Evolutionary conservation across 2,797 vertebrate species (phyloP).

Genomic region (Silurus aristotelis): DNA sequence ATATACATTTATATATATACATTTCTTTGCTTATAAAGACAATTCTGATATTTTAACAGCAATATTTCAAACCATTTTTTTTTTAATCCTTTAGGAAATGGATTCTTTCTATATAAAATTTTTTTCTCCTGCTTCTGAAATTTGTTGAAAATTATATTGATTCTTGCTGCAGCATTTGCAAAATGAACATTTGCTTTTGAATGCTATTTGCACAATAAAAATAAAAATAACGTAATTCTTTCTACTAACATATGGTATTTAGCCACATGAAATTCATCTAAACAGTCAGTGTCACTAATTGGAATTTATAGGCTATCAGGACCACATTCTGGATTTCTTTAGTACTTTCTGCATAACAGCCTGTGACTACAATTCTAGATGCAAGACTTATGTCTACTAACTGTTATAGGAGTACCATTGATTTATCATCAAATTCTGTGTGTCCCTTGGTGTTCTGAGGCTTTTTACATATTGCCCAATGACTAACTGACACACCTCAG

Average conservation of each 20-base stretch:
- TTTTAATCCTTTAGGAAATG: not conserved
- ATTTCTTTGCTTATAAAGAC: not conserved
- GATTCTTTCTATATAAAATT: not conserved
- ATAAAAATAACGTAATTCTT: not conserved
- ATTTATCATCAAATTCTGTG: not conserved
- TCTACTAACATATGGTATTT: not conserved
- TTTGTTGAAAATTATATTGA: not conserved
- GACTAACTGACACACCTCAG: not conserved
- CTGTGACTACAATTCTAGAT: not conserved
- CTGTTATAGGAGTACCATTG: too few relatives aligned
- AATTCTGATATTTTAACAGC: not conserved
- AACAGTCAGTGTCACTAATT: not conserved
- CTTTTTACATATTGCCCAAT: not conserved
- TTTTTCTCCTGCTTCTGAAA: not conserved
- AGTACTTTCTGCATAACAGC: not conserved
- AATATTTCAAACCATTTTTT: constrained; percentile 18
- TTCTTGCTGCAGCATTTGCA: not conserved
- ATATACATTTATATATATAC: too few relatives aligned
- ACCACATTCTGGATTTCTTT: not conserved
- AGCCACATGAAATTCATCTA: not conserved
- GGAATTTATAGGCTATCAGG: not conserved
- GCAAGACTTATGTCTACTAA: not conserved
- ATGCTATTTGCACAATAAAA: not conserved
- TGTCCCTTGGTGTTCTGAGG: not conserved
- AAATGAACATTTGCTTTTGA: not conserved